Conservation (phyloP, 2,888 invertebrate genomes). For the Boloria selene region DNA sequence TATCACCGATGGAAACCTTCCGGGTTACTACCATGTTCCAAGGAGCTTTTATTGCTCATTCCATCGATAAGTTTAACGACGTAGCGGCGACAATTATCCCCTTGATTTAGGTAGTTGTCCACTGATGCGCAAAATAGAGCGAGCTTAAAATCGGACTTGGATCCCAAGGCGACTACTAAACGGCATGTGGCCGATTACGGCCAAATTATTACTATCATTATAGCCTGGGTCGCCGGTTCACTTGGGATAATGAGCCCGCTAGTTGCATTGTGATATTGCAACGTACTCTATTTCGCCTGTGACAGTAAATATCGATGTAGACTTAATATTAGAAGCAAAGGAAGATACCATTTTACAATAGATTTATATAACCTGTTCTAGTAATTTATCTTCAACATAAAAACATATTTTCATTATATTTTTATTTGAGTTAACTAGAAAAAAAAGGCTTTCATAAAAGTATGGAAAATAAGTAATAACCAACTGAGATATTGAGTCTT, state of each 20-base stretch:
- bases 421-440: background rate
- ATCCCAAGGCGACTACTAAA: slow-evolving; percentile 77
- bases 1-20: slow-evolving; percentile 11
- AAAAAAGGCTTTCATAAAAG: background rate
- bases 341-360: slow-evolving; percentile 8
- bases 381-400: too few relatives aligned
- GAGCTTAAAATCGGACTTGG: slow-evolving; percentile 72
- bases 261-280: slow-evolving; percentile 59
- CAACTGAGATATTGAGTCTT: background rate
- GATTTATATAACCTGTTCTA: background rate
- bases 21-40: slow-evolving; percentile 15
- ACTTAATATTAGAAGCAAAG: slow-evolving; percentile 25
- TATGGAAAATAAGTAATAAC: background rate
- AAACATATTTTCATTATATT: background rate
- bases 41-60: slow-evolving; percentile 47
- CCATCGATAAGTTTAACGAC: slow-evolving; percentile 50
- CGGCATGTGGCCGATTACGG: slow-evolving; percentile 75
- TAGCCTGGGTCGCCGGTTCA: slow-evolving; percentile 59
- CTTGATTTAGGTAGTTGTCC: slow-evolving; percentile 72
- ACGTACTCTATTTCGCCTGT: slow-evolving; percentile 54
- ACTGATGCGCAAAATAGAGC: slow-evolving; percentile 74
- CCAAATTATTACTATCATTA: slow-evolving; percentile 80
- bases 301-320: slow-evolving; percentile 32
- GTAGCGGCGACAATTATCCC: slow-evolving; percentile 64
- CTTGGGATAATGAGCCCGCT: slow-evolving; percentile 64